A percentile compares a stretch with the other conserved stretches of the same genome.
phyloP scores from a whole-genome alignment of 2,888 invertebrate genomes.

The Andrena chrysosceles region DNA sequence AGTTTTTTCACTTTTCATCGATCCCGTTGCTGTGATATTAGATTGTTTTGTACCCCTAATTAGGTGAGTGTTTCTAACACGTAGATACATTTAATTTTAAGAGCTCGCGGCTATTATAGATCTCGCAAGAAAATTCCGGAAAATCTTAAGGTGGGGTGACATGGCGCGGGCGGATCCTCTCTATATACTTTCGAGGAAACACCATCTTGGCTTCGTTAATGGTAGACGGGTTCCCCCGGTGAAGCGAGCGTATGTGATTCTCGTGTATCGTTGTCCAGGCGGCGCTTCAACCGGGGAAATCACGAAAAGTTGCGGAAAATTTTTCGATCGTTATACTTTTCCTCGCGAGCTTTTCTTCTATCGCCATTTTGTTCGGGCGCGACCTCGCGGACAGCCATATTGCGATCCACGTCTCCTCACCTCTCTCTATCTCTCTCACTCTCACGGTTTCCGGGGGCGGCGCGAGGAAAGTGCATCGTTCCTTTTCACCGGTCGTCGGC shows the following conservation, averaged over 20 bases:
- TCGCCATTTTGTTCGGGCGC: constrained; percentile 83
- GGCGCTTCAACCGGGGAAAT: constrained; percentile 59
- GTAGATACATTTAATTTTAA: constrained; percentile 23
- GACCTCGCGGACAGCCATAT: constrained; percentile 82
- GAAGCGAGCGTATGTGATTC: constrained; percentile 72
- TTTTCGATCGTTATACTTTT: constrained; percentile 52
- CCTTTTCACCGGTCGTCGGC: constrained; percentile 52
- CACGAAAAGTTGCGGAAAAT: constrained; percentile 1
- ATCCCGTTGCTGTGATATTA: constrained; percentile 79
- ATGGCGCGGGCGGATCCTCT: constrained; percentile 69
- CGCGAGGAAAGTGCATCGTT: constrained; percentile 53
- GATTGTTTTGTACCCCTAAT: constrained; percentile 70
- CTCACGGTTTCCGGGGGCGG: constrained; percentile 74
- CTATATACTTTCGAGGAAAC: constrained; percentile 30
- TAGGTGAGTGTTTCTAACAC: constrained; percentile 68
- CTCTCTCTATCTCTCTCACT: background rate
- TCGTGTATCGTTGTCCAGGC: constrained; percentile 63
- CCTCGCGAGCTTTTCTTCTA: constrained; percentile 65
- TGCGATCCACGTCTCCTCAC: constrained; percentile 73
- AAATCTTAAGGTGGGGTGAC: constrained; percentile 51
- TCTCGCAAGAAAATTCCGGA: constrained; percentile 48
- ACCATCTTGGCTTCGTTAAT: background rate
- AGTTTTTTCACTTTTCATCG: constrained; percentile 73
- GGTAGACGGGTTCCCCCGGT: constrained; percentile 47
- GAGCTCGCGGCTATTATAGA: background rate